Conservation (phyloP, 1,140 invertebrate species). For the Grapholita molesta region DNA sequence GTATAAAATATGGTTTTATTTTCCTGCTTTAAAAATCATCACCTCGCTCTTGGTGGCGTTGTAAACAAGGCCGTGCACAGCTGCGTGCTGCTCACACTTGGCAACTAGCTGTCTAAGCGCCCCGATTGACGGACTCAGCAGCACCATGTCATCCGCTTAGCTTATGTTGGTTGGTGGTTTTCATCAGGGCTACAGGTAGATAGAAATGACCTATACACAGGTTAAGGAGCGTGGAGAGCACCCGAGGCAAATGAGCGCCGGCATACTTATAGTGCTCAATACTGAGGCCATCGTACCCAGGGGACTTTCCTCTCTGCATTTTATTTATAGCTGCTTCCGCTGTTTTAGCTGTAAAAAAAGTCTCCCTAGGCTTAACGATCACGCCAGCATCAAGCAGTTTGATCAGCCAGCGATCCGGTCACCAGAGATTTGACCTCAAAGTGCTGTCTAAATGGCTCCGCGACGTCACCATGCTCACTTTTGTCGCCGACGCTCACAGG, state of each 20-base stretch:
- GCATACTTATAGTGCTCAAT: not conserved
- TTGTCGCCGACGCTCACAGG: not conserved
- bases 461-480: not conserved
- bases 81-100: too few species aligned
- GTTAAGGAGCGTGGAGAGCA: not conserved
- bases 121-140: too few species aligned
- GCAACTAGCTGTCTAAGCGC: too few species aligned
- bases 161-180: not conserved
- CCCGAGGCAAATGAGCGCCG: not conserved
- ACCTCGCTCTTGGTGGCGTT: too few species aligned
- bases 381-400: not conserved
- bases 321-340: not conserved
- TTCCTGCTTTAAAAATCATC: too few species aligned
- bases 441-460: not conserved
- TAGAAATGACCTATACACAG: not conserved
- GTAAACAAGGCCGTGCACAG: too few species aligned
- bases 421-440: not conserved
- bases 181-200: not conserved
- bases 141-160: too few species aligned
- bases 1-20: too few species aligned
- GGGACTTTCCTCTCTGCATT: conserved; percentile 14
- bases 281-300: not conserved
- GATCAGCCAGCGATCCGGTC: not conserved
- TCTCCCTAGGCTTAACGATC: not conserved
- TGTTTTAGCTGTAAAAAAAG: not conserved